Conservation (phyloP, 1,140 invertebrate genomes). For the Oryzaephilus surinamensis region DNA sequence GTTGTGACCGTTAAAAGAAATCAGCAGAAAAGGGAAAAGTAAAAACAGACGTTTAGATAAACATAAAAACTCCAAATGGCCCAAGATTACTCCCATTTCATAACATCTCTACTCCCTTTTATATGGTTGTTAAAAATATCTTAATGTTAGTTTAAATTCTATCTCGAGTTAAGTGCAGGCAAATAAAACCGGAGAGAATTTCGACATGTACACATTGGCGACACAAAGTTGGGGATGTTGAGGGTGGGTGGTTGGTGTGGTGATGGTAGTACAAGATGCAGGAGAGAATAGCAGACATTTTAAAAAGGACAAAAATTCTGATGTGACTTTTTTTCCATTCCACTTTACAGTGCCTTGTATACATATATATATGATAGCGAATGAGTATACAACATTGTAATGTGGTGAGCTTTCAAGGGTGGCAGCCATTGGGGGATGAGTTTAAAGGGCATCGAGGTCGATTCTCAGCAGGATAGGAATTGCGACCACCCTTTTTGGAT, state of each 20-base stretch:
- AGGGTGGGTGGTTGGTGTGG: too few relatives aligned
- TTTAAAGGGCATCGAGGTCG: too few relatives aligned
- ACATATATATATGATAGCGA: too few relatives aligned
- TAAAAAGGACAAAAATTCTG: too few relatives aligned
- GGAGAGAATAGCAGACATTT: too few relatives aligned
- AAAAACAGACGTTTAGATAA: constrained; percentile 12
- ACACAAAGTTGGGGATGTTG: not conserved
- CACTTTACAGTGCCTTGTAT: too few relatives aligned
- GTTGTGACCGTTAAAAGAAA: constrained; percentile 2
- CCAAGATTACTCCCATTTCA: constrained; percentile 26
- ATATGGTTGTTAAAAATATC: constrained; percentile 34
- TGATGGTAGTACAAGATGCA: too few relatives aligned
- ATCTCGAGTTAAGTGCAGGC: constrained; percentile 34
- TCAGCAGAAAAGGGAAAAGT: constrained; percentile 6
- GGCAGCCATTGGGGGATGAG: too few relatives aligned
- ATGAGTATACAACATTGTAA: too few relatives aligned
- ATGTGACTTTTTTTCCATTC: too few relatives aligned
- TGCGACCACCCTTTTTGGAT: constrained; percentile 4
- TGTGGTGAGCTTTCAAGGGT: too few relatives aligned
- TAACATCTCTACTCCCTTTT: constrained; percentile 27
- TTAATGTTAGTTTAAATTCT: constrained; percentile 36
- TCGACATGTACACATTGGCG: too few relatives aligned
- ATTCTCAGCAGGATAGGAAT: not conserved
- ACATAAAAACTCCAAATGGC: constrained; percentile 14
- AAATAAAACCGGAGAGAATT: constrained; percentile 29